A percentile compares a stretch with the other conserved stretches of the same genome.
Evolutionary conservation across 2,797 vertebrate species (phyloP).

Genomic region (Thaleichthys pacificus): DNA sequence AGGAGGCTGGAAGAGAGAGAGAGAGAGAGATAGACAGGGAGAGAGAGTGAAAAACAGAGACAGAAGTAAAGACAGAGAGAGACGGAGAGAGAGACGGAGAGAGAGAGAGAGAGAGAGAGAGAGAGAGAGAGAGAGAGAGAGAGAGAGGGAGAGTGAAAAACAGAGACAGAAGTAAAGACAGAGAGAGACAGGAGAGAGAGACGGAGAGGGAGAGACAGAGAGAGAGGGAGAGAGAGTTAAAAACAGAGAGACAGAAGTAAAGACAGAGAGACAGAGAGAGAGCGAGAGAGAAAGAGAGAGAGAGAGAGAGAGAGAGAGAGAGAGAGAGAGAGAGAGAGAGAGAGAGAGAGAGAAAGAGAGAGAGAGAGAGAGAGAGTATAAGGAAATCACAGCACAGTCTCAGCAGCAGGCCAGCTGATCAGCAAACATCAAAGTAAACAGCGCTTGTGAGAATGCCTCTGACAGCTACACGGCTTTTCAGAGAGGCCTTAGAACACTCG

Average conservation of each 20-base stretch:
- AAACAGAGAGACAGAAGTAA: slow-evolving; percentile 16
- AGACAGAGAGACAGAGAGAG: neutral
- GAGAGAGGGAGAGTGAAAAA: too few relatives aligned
- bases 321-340: slow-evolving; percentile 29
- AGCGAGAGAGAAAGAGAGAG: neutral
- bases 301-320: slow-evolving; percentile 36
- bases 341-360: neutral
- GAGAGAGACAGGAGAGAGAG: too few relatives aligned
- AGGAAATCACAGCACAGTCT: neutral
- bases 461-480: slow-evolving; percentile 48
- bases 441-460: slow-evolving; percentile 5
- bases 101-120: slow-evolving; percentile 1
- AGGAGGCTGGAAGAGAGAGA: neutral
- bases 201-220: neutral
- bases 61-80: slow-evolving; percentile 23
- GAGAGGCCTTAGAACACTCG: slow-evolving; percentile 46
- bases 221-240: slow-evolving; percentile 6
- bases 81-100: too few relatives aligned
- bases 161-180: neutral
- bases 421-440: slow-evolving; percentile 14
- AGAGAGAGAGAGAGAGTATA: neutral
- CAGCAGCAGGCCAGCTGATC: slow-evolving; percentile 8
- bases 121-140: neutral
- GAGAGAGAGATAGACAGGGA: slow-evolving; percentile 20
- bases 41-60: neutral